A percentile compares a stretch with the other conserved stretches of the same genome.
phyloP scores from a whole-genome alignment of 2,797 vertebrate species.

The Merluccius polli region DNA sequence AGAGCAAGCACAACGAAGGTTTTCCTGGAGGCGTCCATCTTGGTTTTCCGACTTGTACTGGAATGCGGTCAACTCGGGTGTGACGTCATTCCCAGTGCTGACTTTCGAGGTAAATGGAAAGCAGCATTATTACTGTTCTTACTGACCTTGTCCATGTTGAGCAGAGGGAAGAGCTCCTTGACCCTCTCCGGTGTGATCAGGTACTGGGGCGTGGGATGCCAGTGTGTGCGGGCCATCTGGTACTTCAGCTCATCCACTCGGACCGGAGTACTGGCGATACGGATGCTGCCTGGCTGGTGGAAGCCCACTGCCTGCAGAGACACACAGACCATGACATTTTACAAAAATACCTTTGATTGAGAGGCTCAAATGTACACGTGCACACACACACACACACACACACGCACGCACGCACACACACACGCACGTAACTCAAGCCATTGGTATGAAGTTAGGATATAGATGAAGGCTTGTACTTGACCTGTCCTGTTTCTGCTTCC shows the following conservation, averaged over 20 bases:
- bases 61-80: too few species aligned
- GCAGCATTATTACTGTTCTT: too few species aligned
- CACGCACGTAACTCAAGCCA: too few species aligned
- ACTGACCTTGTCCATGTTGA: slow-evolving; percentile 86
- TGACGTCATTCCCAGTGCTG: too few species aligned
- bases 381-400: not conserved
- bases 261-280: slow-evolving; percentile 83
- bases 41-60: too few species aligned
- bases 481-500: slow-evolving; percentile 96
- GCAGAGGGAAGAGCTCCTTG: slow-evolving; percentile 85
- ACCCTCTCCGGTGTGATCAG: slow-evolving; percentile 87
- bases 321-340: not conserved
- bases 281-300: slow-evolving; percentile 92
- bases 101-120: too few species aligned
- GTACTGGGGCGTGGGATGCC: slow-evolving; percentile 86
- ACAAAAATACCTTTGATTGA: not conserved
- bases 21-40: too few species aligned
- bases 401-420: not conserved
- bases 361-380: not conserved
- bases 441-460: not conserved
- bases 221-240: slow-evolving; percentile 89
- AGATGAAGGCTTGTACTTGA: slow-evolving; percentile 41
- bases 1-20: too few species aligned
- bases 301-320: slow-evolving; percentile 83
- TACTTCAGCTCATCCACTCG: slow-evolving; percentile 95